These are phyloP conservation scores for Synanceia verrucosa DNA, from an alignment of 2,797 vertebrate genomes.

Conservation along the genomic window DNA sequence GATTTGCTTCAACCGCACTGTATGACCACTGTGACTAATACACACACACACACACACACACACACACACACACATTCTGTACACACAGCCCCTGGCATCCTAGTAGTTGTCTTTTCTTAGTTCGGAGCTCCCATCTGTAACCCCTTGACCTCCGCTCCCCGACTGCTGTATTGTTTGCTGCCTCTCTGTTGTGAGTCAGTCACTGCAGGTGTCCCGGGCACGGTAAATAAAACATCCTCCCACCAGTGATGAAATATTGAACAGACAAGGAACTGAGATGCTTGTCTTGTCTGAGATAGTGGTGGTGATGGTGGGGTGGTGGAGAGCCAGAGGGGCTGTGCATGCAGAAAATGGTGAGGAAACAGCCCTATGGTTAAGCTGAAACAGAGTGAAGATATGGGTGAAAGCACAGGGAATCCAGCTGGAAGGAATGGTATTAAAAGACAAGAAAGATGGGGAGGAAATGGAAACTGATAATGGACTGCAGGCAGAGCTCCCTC, in stretches of 20 bases:
- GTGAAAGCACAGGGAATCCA: constrained; percentile 55
- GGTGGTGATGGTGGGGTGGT: not conserved
- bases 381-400: constrained; percentile 41
- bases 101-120: constrained; percentile 22
- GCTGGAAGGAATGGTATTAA: constrained; percentile 57
- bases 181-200: constrained; percentile 51
- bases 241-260: constrained; percentile 73
- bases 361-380: constrained; percentile 39
- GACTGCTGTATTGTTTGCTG: constrained; percentile 44
- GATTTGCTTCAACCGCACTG: constrained; percentile 34
- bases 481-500: constrained; percentile 28
- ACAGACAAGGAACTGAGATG: constrained; percentile 65
- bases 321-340: constrained; percentile 38
- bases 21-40: constrained; percentile 17
- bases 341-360: constrained; percentile 60
- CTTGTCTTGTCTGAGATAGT: constrained; percentile 57
- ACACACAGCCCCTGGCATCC: constrained; percentile 16
- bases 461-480: constrained; percentile 66
- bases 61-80: constrained; percentile 19
- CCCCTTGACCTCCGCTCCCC: constrained; percentile 51
- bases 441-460: constrained; percentile 55
- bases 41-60: constrained; percentile 5
- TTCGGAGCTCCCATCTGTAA: constrained; percentile 39
- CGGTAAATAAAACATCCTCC: constrained; percentile 73
- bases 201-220: constrained; percentile 58